These are phyloP conservation scores for Kryptopterus vitreolus DNA, from an alignment of 2,797 vertebrate species.

Conservation along the genomic window DNA sequence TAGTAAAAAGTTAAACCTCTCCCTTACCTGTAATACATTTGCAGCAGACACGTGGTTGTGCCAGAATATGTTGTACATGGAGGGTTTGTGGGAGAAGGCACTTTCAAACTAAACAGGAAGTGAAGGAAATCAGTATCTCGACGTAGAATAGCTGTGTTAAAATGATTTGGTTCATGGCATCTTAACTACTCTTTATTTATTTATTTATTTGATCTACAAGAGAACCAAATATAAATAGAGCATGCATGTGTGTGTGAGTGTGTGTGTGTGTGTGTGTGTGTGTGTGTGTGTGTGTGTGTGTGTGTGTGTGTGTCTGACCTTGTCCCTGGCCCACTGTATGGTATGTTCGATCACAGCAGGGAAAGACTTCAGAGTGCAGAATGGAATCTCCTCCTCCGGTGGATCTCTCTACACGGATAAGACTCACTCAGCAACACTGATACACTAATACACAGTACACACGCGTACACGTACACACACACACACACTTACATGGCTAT, in stretches of 20 bases:
- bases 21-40: constrained; percentile 86
- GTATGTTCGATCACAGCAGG: constrained; percentile 97
- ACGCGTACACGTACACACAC: not conserved
- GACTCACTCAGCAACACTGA: not conserved
- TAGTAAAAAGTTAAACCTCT: not conserved
- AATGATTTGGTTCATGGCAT: too few species aligned
- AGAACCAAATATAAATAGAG: not conserved
- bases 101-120: constrained; percentile 87
- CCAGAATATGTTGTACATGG: constrained; percentile 95
- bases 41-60: constrained; percentile 85
- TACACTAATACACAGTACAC: not conserved
- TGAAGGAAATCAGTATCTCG: not conserved
- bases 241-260: not conserved
- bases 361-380: constrained; percentile 98
- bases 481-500: constrained; percentile 88
- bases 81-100: constrained; percentile 92
- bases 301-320: constrained; percentile 72
- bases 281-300: constrained; percentile 14
- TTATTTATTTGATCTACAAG: not conserved
- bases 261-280: not conserved
- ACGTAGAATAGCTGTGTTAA: not conserved
- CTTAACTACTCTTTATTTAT: too few species aligned
- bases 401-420: constrained; percentile 83
- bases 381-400: constrained; percentile 97
- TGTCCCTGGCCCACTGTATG: constrained; percentile 99